Percentiles rank a stretch among this genome's conserved stretches.
Evolutionary conservation across 1,140 invertebrate genomes (phyloP).

Genomic region (Penaeus indicus): DNA sequence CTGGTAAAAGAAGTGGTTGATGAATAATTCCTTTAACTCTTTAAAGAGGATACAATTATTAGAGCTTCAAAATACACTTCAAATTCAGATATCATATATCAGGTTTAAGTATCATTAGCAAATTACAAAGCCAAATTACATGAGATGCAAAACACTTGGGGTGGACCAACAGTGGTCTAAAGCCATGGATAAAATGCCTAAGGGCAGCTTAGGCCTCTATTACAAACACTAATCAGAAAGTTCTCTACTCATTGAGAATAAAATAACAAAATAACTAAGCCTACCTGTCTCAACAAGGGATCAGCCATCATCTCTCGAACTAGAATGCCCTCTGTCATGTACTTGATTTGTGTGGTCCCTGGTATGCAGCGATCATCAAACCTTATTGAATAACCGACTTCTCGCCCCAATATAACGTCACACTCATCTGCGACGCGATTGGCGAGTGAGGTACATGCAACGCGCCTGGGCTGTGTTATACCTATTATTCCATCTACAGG

Average conservation of each 20-base stretch:
- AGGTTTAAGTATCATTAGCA: too few species aligned
- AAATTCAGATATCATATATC: too few species aligned
- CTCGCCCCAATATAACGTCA: conserved; percentile 81
- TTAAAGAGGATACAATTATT: too few species aligned
- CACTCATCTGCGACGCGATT: conserved; percentile 91
- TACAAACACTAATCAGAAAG: not conserved
- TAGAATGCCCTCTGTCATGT: conserved; percentile 96
- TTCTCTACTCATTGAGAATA: not conserved
- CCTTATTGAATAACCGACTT: conserved; percentile 92
- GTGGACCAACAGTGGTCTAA: too few species aligned
- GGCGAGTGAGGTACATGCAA: conserved; percentile 91
- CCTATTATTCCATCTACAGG: conserved; percentile 80
- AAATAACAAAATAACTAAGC: not conserved
- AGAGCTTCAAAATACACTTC: too few species aligned
- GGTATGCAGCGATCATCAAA: conserved; percentile 84
- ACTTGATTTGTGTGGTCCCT: conserved; percentile 88
- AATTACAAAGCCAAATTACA: too few species aligned
- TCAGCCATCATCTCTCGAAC: conserved; percentile 95
- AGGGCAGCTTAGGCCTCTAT: not conserved
- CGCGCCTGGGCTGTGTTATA: conserved; percentile 91
- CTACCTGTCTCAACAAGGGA: conserved; percentile 81
- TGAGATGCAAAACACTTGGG: too few species aligned
- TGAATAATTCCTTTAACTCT: too few species aligned
- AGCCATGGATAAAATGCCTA: too few species aligned
- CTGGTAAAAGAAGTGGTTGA: too few species aligned